Base-by-base conservation (phyloP, 37 sponge, comb jelly and placozoan genomes). In the Aplysina aerophoba region DNA sequence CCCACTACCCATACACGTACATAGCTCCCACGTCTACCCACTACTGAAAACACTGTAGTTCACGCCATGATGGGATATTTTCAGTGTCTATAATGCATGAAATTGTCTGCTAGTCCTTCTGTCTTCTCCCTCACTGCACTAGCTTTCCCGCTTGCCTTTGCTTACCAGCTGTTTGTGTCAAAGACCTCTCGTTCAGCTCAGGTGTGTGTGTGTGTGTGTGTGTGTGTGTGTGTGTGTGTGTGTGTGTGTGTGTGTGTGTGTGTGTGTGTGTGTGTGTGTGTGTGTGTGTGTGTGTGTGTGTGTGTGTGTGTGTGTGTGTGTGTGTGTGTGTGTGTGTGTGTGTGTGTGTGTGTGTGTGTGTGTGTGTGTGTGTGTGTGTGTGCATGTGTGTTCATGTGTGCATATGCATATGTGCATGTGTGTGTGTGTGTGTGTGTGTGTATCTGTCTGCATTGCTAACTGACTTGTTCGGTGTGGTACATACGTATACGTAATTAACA, bases 101-200 rank as follows among this genome's bases (percentile, higher is more conserved):
- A 67, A 62, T 44, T 6, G 31, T 71, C 30, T 24, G 5, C 35
- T 69, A 16, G 4, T 68, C 35, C 17, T 71, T 11, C 69, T 39
- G 12, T 22, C 20, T 73, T 56, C 36, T 73, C 41, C 36, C 5
- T 39, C 28, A 2, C 12, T 31, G 22, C 44, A 39, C 14, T 71
- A 88, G 89, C 84, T 17, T 81, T 66, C 31, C 84, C 59, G 27
- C 63, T 88, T 40, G 77, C 89, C 11, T 21, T 84, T 74, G 66
- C 83, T 12, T 88, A 79, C 71, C 66, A 68, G 4, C 22, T 25
- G 15, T 5, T 75, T 39, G 31, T 88, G 2, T 30, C 59, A 56
- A 81, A 53, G 25, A 79, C 55, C 28, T 40, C 24, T 5, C 28
- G 58, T 36, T 22, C 15, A 58, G 83, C 30, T 25, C 81, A 88